Base-by-base conservation (phyloP, 30 jellyfish, hydroid and myxozoan species). In the Turritopsis dohrnii region DNA sequence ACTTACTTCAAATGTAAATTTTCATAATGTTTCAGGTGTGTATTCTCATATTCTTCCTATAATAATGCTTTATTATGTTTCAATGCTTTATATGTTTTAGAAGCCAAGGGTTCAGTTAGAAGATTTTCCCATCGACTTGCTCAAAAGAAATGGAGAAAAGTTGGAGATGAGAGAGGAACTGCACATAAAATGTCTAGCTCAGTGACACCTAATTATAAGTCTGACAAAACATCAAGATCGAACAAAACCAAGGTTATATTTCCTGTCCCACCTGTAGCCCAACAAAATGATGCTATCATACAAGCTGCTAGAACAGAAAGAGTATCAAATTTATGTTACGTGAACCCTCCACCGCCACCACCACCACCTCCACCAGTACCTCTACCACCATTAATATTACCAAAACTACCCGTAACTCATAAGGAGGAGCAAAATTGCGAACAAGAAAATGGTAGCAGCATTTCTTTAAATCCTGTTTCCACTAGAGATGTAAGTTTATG, bases 91-190 rank as follows among this genome's bases (percentile, higher is more conserved):
- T 28, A 53, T 0, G 66, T 71, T 83, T 71, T 66, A 91, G 97
- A 91, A 29, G 97, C 97, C 20, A 91, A 87, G 88, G 97, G 97
- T 28, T 91, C 94, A 18, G 87, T 79, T n/a, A 80, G 88, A 28
- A 82, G 97, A 17, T 84, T 85, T 84, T 91, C 97, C 20, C 76
- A 52, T 81, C 88, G 96, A 8, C 29, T 86, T 71, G 96, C 95
- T 22, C 69, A 83, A 79, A 88, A 84, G 31, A 72, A 54, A 19
- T 76, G 83, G 60, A 60, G 65, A 65, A 29, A 81, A 3, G 90
- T 29, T 28, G 18, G 24, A 1, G 71, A 76, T 19, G 69, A 75
- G 21, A 28, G 21, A 18, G 24, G 26, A 23, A 54, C 41, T 54
- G 74, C 60, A 29, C 53, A 29, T 9, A 79, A 66, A 21, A 21